These are phyloP conservation scores for Molossus molossus DNA, from an alignment of 2,797 vertebrate species.

Conservation along the genomic window DNA sequence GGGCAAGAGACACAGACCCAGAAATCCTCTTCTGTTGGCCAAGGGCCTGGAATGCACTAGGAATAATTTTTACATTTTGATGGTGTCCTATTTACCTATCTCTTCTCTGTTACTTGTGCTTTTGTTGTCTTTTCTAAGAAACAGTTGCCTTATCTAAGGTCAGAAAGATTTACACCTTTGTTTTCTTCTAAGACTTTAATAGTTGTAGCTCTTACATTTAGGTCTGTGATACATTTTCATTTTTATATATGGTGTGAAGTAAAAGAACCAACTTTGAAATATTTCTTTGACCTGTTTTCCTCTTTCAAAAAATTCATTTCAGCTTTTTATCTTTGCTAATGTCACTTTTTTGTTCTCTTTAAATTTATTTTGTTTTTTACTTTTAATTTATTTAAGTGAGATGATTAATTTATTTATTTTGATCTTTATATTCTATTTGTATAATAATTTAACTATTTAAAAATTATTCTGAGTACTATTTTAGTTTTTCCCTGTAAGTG, in stretches of 20 bases:
- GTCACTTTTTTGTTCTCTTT: neutral
- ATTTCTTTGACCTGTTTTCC: conserved; percentile 13
- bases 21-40: neutral
- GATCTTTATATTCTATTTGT: conserved; percentile 5
- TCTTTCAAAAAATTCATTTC: conserved; percentile 43
- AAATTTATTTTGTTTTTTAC: neutral
- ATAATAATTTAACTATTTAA: conserved; percentile 42
- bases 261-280: neutral
- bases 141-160: neutral
- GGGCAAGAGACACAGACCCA: neutral
- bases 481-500: neutral
- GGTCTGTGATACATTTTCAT: neutral
- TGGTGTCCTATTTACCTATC: neutral
- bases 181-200: conserved; percentile 33
- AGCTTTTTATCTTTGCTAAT: neutral
- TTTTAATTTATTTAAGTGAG: conserved; percentile 1
- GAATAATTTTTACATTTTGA: neutral
- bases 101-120: conserved; percentile 6
- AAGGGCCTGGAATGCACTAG: neutral
- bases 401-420: conserved; percentile 43
- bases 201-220: neutral
- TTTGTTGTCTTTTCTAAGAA: neutral
- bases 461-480: conserved; percentile 20
- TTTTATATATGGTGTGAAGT: neutral
- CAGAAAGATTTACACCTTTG: neutral